Evolutionary conservation across 2,888 invertebrate species (phyloP).

Genomic region (Acronicta leporina): DNA sequence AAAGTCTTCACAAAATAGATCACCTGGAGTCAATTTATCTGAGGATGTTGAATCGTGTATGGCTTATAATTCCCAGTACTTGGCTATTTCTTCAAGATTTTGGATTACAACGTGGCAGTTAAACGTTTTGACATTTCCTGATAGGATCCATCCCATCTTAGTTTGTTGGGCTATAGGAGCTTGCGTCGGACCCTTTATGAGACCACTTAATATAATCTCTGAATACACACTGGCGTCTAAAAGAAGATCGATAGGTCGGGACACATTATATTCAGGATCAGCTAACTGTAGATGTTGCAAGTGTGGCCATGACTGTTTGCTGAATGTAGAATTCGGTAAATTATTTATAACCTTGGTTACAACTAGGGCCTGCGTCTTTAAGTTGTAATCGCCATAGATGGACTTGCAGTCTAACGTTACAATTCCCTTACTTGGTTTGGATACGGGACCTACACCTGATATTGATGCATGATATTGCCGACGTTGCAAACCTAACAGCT

Average conservation of each 20-base stretch:
- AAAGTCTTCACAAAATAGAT: conserved; percentile 7
- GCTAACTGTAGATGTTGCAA: not conserved
- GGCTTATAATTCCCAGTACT: conserved; percentile 5
- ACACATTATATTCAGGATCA: conserved; percentile 5
- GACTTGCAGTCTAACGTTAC: conserved; percentile 4
- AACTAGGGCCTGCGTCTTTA: conserved; percentile 9
- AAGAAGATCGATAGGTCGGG: conserved; percentile 3
- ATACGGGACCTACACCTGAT: not conserved
- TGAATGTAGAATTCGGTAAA: not conserved
- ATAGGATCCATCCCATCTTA: conserved; percentile 6
- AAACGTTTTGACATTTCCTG: conserved; percentile 10
- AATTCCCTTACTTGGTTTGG: conserved; percentile 2
- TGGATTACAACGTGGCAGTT: conserved; percentile 2
- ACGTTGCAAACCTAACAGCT: not conserved
- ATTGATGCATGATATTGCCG: conserved; percentile 1
- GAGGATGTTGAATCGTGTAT: conserved; percentile 5
- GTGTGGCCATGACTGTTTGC: conserved; percentile 12
- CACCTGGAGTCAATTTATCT: not conserved
- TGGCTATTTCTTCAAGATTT: not conserved
- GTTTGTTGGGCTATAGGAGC: conserved; percentile 16
- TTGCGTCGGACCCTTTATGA: conserved; percentile 8
- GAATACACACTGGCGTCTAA: conserved; percentile 11
- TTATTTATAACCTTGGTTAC: conserved; percentile 2
- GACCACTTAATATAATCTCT: conserved; percentile 8
- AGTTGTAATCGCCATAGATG: conserved; percentile 8